These are phyloP conservation scores for Alauda arvensis DNA, from an alignment of 2,797 vertebrate genomes.

Conservation along the genomic window DNA sequence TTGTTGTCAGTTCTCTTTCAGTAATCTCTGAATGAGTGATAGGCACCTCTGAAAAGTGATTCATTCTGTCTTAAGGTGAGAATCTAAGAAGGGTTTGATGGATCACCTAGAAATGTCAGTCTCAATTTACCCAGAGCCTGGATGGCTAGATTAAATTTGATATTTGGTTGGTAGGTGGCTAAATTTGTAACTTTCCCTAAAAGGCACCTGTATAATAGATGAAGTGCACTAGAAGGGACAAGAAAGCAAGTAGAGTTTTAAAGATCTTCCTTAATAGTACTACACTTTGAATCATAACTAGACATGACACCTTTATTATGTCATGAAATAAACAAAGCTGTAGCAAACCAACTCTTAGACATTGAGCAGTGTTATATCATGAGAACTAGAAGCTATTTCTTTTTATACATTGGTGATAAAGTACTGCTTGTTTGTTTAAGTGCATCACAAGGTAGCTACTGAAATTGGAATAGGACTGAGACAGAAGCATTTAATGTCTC, in stretches of 20 bases:
- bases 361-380: not conserved
- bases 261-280: not conserved
- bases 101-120: not conserved
- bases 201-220: not conserved
- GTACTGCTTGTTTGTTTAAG: not conserved
- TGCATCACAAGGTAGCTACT: not conserved
- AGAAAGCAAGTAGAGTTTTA: not conserved
- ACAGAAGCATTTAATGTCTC: not conserved
- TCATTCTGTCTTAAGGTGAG: not conserved
- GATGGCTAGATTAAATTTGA: not conserved
- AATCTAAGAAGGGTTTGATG: not conserved
- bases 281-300: not conserved
- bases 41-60: not conserved
- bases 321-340: not conserved
- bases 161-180: not conserved
- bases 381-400: not conserved
- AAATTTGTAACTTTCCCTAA: not conserved
- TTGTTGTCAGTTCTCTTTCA: not conserved
- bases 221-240: not conserved
- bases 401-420: not conserved
- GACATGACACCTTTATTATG: not conserved
- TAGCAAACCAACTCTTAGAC: not conserved
- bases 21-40: not conserved
- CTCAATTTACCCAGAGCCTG: not conserved
- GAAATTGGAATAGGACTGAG: not conserved